Percentiles rank a stretch among this genome's conserved stretches.
Evolutionary conservation across 2,888 invertebrate species (phyloP).

Genomic region (Trichacis sp.): DNA sequence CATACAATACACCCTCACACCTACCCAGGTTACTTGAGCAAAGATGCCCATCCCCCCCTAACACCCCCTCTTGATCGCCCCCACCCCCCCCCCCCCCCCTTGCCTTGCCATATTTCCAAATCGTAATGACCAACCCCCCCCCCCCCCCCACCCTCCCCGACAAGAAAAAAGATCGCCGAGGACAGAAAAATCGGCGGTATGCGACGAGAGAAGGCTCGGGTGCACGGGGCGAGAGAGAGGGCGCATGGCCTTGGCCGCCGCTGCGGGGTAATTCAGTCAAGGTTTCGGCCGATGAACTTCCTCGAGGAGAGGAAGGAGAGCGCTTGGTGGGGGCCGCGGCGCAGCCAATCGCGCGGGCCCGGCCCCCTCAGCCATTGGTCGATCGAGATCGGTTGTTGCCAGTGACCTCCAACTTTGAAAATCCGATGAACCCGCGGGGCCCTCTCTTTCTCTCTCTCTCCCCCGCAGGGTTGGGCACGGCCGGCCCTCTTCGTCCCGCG

Average conservation of each 20-base stretch:
- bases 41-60: no score
- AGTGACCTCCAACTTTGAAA: constrained; percentile 87
- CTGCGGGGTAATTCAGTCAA: constrained; percentile 84
- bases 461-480: no score
- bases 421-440: constrained; percentile 80
- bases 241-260: constrained; percentile 77
- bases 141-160: no score
- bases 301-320: constrained; percentile 60
- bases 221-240: constrained; percentile 48
- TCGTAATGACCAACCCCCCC: no score
- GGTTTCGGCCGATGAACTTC: constrained; percentile 87
- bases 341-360: constrained; percentile 45
- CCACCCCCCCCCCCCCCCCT: no score
- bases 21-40: no score
- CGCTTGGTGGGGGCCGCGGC: constrained; percentile 44
- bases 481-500: constrained; percentile 63
- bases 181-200: no score
- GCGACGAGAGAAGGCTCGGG: no score
- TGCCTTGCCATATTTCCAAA: no score
- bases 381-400: constrained; percentile 73
- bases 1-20: no score
- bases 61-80: no score
- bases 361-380: constrained; percentile 58
- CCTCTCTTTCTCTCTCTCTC: constrained; percentile 60
- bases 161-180: no score